phyloP scores from a whole-genome alignment of 2,797 vertebrate species.

The Perodicticus potto region DNA sequence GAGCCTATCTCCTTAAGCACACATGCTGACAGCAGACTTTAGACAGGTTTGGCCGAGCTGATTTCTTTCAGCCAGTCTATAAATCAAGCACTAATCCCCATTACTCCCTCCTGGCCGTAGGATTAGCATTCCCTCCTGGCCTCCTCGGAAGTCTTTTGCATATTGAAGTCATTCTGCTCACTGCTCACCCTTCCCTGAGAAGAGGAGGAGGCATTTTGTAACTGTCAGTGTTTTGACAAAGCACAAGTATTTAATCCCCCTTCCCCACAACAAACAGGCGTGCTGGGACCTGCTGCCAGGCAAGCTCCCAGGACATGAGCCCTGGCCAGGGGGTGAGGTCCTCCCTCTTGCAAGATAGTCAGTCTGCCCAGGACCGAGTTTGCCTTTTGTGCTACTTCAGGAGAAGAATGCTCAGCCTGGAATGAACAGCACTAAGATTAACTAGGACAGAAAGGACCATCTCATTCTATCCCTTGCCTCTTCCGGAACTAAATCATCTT shows the following conservation, averaged over 20 bases:
- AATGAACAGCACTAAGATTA: constrained; percentile 41
- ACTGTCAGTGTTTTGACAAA: constrained; percentile 72
- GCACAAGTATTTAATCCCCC: constrained; percentile 74
- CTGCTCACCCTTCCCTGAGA: constrained; percentile 60
- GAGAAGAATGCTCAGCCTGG: not conserved
- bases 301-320: not conserved
- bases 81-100: constrained; percentile 79
- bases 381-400: not conserved
- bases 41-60: constrained; percentile 23
- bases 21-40: rapidly evolving
- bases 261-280: not conserved
- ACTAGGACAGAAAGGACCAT: constrained; percentile 65
- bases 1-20: not conserved
- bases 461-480: constrained; percentile 68
- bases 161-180: constrained; percentile 80
- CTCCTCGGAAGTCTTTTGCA: constrained; percentile 72
- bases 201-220: constrained; percentile 66
- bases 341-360: not conserved
- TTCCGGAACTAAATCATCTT: constrained; percentile 74
- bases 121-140: constrained; percentile 67
- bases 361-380: not conserved
- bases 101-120: constrained; percentile 50
- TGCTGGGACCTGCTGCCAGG: not conserved
- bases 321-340: not conserved
- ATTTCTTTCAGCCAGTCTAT: constrained; percentile 58